Evolutionary conservation across 2,797 vertebrate genomes (phyloP), one percentile per base, ranked within the genome.

Genomic region (Sphaeramia orbicularis): DNA sequence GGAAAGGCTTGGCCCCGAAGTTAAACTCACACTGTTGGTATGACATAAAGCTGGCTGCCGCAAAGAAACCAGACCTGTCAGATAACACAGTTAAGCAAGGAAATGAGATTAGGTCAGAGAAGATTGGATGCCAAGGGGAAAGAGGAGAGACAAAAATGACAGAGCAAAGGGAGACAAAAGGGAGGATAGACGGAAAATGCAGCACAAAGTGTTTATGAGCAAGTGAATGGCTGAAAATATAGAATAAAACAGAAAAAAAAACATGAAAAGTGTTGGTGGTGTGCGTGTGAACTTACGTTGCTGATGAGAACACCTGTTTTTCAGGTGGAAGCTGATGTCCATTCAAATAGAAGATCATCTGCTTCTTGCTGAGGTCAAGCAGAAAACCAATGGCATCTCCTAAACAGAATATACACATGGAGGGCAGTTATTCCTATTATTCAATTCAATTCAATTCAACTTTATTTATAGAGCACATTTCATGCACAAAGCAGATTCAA

Each of bases 11-110:
- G 90, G 96, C 96, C 90, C 98, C 98, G n/a, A 99, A 99, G 92
- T 99, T 99, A 88, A 99, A 99, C 91, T 99, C 97, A 37, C 98
- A 99, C 74, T 99, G 98, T 86, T 99, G 98, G 84, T 99, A 99
- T n/a, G 97, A 99, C 98, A 99, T 99, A 84, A 99, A 99, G 92
- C 98, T 99, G 64, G 98, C 98, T 65, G 98, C 98, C 12, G 98
- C 98, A 80, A 99, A 99, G 91, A 99, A 99, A 42, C 98, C 98
- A 4, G 97, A 99, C 78, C 98, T 99, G 90, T 42, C 14, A 12
- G 10, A 55, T 18, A 56, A 11, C 27, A 18, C 47, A 1, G 9
- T 0, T 10, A 16, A 37, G 30, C 13, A 15, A 10, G 45, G 10
- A 55, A 3, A 10, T 1, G 36, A 14, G 16, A 37, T 63, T 0